Base-by-base conservation (phyloP, 2,888 invertebrate genomes). In the Margaritifera margaritifera region DNA sequence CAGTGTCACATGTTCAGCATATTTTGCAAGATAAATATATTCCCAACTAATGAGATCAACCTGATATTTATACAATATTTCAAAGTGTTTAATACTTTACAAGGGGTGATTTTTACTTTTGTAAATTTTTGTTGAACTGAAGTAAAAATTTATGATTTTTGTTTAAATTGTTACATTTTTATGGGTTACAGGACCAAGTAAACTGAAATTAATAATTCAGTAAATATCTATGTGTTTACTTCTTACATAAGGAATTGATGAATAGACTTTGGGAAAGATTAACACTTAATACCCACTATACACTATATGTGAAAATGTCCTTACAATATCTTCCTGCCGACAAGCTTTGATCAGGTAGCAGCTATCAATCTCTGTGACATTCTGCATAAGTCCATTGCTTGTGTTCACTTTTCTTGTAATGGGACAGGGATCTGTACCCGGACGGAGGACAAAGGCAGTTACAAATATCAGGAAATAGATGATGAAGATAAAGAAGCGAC, bases 381-480 rank as follows among this genome's bases (percentile, higher is more conserved):
- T 75, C 70, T 75, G 73, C 50, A 75, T 52, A 60, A 77, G 71
- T 8, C 76, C 71, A 61, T 77, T 81, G 51, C 62, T 62, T 20
- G 72, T 68, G 62, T 81, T 83, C 22, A 62, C 64, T 54, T 68
- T 71, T 50, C 61, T 58, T 4, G 65, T 67, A 0, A 76, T 77
- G 3, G 82, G 79, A 68, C 84, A 82, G 4, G 78, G 72, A 67
- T 86, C 85, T 6, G 74, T 80, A 1, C 85, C 86, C 0, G 98
- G 98, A 4, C 99, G 93, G 61, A 96, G 91, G 2, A 95, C 95
- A 85, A 98, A 98, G 81, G 97, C 95, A 11, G 95, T 92, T 74
- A 97, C 90, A 5, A 98, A 96, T 61, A 97, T 92, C 50, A 96
- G 87, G 88, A 98, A 99, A 90, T 99, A 98, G 72, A 95, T 93